Percentiles rank a stretch among this genome's conserved stretches.
These are phyloP conservation scores for Lepus oiostolus DNA, from an alignment of 2,797 vertebrate species.

Conservation along the genomic window DNA sequence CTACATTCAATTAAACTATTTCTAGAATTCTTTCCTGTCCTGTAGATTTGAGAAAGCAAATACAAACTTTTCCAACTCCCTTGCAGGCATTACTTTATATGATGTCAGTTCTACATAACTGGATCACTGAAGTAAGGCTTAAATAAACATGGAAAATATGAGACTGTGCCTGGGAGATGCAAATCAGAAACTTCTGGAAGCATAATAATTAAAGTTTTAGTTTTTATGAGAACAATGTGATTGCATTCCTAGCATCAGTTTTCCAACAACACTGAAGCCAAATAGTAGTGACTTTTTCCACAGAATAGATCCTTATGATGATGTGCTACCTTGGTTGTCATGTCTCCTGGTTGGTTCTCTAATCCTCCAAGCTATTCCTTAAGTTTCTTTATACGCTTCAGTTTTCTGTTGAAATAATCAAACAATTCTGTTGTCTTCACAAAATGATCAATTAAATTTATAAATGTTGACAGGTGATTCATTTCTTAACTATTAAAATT, in stretches of 20 bases:
- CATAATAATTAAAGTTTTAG: background rate
- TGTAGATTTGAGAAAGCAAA: background rate
- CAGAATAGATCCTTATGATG: background rate
- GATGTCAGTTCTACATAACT: background rate
- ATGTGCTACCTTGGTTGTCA: background rate
- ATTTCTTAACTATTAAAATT: background rate
- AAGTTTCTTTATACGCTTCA: background rate
- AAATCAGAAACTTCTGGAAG: background rate
- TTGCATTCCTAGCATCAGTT: background rate
- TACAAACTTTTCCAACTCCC: background rate
- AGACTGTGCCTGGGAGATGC: background rate
- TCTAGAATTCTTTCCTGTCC: background rate
- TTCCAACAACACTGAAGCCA: background rate
- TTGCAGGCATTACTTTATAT: background rate
- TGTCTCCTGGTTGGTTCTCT: background rate
- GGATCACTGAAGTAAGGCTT: background rate
- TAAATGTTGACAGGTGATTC: background rate
- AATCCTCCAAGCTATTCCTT: background rate
- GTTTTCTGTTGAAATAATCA: background rate
- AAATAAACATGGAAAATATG: background rate
- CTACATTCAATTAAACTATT: background rate
- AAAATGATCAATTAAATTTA: background rate
- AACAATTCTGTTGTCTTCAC: background rate
- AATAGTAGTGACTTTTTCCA: background rate
- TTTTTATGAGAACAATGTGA: background rate